These are phyloP conservation scores for Salarias fasciatus DNA, from an alignment of 2,797 vertebrate species.

Conservation along the genomic window DNA sequence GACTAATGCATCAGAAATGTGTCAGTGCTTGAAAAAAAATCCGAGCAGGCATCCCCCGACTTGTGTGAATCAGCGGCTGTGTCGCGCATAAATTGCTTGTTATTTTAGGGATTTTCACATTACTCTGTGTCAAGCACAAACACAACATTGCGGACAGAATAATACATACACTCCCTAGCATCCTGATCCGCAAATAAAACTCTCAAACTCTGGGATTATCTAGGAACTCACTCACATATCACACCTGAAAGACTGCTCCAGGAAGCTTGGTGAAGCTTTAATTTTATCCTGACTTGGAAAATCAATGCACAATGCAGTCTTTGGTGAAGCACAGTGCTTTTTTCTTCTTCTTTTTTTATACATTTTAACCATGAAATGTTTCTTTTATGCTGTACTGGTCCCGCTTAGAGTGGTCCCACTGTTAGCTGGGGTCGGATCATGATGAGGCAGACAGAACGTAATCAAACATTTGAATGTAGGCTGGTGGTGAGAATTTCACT, in stretches of 20 bases:
- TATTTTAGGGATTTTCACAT: slow-evolving; percentile 55
- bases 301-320: slow-evolving; percentile 23
- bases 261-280: slow-evolving; percentile 3
- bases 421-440: too few species aligned
- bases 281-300: background rate
- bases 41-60: slow-evolving; percentile 1
- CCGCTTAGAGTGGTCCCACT: too few species aligned
- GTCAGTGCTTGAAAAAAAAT: slow-evolving; percentile 21
- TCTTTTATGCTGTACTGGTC: too few species aligned
- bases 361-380: too few species aligned
- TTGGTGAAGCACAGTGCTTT: slow-evolving; percentile 1
- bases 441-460: too few species aligned
- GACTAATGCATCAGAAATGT: slow-evolving; percentile 16
- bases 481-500: too few species aligned
- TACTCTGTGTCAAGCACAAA: slow-evolving; percentile 45
- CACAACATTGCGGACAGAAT: slow-evolving; percentile 21
- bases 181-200: slow-evolving; percentile 39
- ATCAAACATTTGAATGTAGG: too few species aligned
- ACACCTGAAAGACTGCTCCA: slow-evolving; percentile 8
- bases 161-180: background rate
- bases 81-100: slow-evolving; percentile 49
- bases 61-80: slow-evolving; percentile 24
- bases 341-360: slow-evolving; percentile 4
- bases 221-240: slow-evolving; percentile 6
- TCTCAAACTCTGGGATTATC: slow-evolving; percentile 48